Conservation (phyloP, 2,797 vertebrate genomes). For the Pseudocheirus occidentalis region DNA sequence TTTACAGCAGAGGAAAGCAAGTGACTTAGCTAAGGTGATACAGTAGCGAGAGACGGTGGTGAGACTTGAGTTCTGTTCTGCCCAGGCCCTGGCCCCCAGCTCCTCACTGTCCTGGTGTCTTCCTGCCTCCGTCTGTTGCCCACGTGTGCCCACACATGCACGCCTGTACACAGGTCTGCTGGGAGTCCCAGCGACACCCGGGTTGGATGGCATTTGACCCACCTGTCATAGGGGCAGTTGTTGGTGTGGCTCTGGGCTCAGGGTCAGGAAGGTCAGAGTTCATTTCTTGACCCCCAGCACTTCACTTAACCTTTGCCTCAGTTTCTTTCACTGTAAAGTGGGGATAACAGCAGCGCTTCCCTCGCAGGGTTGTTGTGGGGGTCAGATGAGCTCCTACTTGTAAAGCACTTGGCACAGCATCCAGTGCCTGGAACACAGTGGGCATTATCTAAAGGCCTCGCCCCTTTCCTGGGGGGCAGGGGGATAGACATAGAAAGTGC, state of each 20-base stretch:
- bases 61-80: not conserved
- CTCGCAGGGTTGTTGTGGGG: not conserved
- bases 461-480: not conserved
- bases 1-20: too few species aligned
- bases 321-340: not conserved
- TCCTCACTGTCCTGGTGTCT: not conserved
- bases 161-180: too few species aligned
- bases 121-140: not conserved
- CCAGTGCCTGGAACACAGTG: not conserved
- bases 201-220: too few species aligned
- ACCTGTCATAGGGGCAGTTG: too few species aligned
- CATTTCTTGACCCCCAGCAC: rapidly evolving
- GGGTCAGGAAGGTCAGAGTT: not conserved
- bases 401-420: not conserved
- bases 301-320: not conserved
- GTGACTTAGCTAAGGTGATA: too few species aligned
- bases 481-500: not conserved
- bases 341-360: too few species aligned
- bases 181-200: not conserved
- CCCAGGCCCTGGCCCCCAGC: too few species aligned
- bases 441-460: not conserved
- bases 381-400: rapidly evolving
- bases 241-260: not conserved
- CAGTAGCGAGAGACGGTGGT: too few species aligned
- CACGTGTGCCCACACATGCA: too few species aligned